These are phyloP conservation scores for Lordiphosa mommai DNA, from an alignment of 1,140 invertebrate species.

Conservation along the genomic window DNA sequence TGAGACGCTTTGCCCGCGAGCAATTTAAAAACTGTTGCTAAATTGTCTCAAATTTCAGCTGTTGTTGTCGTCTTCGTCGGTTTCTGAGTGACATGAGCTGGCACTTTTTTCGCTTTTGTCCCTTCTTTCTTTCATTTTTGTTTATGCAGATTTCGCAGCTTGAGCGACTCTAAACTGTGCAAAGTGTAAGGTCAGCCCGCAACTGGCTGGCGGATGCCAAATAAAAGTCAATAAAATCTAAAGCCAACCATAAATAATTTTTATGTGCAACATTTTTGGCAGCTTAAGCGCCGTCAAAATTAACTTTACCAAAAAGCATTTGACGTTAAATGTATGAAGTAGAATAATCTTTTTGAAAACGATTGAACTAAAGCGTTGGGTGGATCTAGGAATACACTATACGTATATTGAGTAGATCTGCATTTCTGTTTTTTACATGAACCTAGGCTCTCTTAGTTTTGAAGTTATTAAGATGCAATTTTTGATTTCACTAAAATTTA, in stretches of 20 bases:
- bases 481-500: too few relatives aligned
- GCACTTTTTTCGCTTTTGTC: slow-evolving; percentile 7
- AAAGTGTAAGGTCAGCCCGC: slow-evolving; percentile 25
- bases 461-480: too few relatives aligned
- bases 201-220: slow-evolving; percentile 15
- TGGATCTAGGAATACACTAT: too few relatives aligned
- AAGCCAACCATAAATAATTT: slow-evolving; percentile 42
- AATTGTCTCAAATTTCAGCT: slow-evolving; percentile 41
- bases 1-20: slow-evolving; percentile 17
- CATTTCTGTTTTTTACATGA: too few relatives aligned
- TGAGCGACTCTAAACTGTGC: background rate
- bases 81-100: slow-evolving; percentile 31
- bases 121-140: background rate
- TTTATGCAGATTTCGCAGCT: slow-evolving; percentile 23
- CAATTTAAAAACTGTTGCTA: slow-evolving; percentile 45
- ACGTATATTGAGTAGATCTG: too few relatives aligned
- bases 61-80: slow-evolving; percentile 1
- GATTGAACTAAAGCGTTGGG: too few relatives aligned
- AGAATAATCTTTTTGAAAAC: slow-evolving; percentile 8
- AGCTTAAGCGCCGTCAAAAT: slow-evolving; percentile 11
- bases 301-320: slow-evolving; percentile 30
- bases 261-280: slow-evolving; percentile 22
- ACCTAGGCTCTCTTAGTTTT: too few relatives aligned
- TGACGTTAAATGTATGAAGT: slow-evolving; percentile 18
- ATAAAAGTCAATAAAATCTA: slow-evolving; percentile 46